A percentile compares a stretch with the other conserved stretches of the same genome.
phyloP scores from a whole-genome alignment of 1,140 invertebrate species.

The Lasioglossum albipes region DNA sequence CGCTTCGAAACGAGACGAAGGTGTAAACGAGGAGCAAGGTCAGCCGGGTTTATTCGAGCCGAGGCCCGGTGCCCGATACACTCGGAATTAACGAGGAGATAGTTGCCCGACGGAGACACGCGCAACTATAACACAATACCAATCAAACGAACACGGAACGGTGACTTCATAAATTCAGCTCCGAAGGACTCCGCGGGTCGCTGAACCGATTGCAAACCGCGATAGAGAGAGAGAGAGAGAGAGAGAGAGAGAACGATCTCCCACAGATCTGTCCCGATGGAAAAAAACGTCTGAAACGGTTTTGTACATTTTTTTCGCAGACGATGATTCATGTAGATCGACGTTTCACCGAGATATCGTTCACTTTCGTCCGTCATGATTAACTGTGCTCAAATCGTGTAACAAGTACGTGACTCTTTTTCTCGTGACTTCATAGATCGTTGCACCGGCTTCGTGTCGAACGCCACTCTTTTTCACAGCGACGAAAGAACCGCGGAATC shows the following conservation, averaged over 20 bases:
- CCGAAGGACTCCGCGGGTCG: neutral
- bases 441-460: neutral
- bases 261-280: neutral
- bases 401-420: neutral
- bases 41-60: neutral
- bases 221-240: neutral
- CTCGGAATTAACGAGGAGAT: neutral
- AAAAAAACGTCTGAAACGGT: neutral
- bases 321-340: neutral
- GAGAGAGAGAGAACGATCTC: neutral
- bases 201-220: neutral
- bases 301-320: neutral
- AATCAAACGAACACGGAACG: neutral
- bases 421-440: neutral
- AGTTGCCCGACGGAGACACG: neutral
- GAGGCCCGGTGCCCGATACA: neutral
- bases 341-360: neutral
- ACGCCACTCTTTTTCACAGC: neutral
- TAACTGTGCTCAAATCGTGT: neutral
- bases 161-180: neutral
- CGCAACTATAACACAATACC: neutral
- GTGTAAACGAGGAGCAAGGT: neutral
- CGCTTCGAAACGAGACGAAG: neutral
- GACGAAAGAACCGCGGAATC: conserved; percentile 14
- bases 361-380: conserved; percentile 2